These are phyloP conservation scores for Orthosia incerta DNA, from an alignment of 2,888 invertebrate genomes.

Conservation along the genomic window DNA sequence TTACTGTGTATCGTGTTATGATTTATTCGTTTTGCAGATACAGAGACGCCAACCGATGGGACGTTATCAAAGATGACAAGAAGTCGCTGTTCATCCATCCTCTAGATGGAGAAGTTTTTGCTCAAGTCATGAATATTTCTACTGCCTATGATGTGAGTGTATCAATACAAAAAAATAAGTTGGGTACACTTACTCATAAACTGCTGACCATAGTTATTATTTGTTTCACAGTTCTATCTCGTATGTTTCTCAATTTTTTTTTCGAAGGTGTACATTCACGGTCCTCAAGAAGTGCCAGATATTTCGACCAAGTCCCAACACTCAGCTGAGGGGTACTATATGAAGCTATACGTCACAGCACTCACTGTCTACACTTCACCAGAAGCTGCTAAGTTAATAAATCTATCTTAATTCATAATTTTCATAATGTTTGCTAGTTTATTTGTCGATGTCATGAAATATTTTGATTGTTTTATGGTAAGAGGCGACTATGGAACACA, in stretches of 20 bases:
- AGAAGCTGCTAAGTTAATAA: slow-evolving; percentile 88
- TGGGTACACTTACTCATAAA: too few species aligned
- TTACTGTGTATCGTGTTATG: neutral
- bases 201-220: too few species aligned
- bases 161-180: neutral
- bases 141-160: slow-evolving; percentile 92
- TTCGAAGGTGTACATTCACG: slow-evolving; percentile 91
- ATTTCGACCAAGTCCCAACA: slow-evolving; percentile 91
- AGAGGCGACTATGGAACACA: too few species aligned
- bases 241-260: too few species aligned
- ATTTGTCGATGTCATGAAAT: neutral
- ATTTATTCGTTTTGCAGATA: slow-evolving; percentile 82
- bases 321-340: slow-evolving; percentile 89
- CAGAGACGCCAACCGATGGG: slow-evolving; percentile 91
- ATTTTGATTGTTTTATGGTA: neutral
- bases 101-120: slow-evolving; percentile 94
- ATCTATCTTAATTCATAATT: neutral
- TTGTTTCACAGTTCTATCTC: too few species aligned
- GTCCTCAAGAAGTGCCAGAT: slow-evolving; percentile 93
- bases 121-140: slow-evolving; percentile 93
- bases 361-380: slow-evolving; percentile 91
- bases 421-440: neutral
- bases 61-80: slow-evolving; percentile 79
- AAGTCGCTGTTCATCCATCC: slow-evolving; percentile 92
- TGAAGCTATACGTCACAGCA: slow-evolving; percentile 91